Conservation (phyloP, 2,797 vertebrate species). For the Dermochelys coriacea region DNA sequence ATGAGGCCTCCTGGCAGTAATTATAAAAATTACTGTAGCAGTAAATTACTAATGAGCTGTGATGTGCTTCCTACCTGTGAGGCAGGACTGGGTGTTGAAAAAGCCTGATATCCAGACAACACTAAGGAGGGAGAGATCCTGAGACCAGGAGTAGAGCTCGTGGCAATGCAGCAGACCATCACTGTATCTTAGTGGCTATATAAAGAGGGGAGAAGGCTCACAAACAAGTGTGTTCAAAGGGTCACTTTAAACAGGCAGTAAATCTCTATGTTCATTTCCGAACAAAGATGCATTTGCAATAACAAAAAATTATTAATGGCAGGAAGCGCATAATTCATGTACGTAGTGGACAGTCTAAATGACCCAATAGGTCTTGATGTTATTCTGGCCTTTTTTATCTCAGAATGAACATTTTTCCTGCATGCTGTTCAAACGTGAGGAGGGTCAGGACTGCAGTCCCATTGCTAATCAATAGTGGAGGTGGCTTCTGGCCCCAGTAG, state of each 20-base stretch:
- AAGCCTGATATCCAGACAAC: constrained; percentile 93
- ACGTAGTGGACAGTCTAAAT: not conserved
- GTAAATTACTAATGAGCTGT: constrained; percentile 99
- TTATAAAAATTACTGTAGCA: constrained; percentile 99
- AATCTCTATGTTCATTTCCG: constrained; percentile 26
- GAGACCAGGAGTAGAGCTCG: constrained; percentile 85
- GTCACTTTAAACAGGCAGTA: constrained; percentile 25
- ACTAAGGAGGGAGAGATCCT: constrained; percentile 86
- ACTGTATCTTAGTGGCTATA: constrained; percentile 76
- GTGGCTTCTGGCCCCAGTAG: not conserved
- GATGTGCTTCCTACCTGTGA: constrained; percentile 96
- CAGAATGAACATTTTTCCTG: not conserved
- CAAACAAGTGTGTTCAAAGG: constrained; percentile 9
- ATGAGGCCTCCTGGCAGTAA: constrained; percentile 99
- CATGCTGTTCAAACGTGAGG: not conserved
- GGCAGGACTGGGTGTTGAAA: constrained; percentile 94
- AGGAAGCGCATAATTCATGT: constrained; percentile 7
- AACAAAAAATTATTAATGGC: constrained; percentile 25
- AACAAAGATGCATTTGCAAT: not conserved
- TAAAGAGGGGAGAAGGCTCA: not conserved
- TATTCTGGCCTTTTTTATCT: not conserved
- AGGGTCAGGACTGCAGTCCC: not conserved
- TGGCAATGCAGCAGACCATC: constrained; percentile 84
- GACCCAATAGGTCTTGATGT: not conserved
- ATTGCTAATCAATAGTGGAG: not conserved